Evolutionary conservation across 2,113 vertebrate species (phyloP).

Genomic region (Toxostoma redivivum): DNA sequence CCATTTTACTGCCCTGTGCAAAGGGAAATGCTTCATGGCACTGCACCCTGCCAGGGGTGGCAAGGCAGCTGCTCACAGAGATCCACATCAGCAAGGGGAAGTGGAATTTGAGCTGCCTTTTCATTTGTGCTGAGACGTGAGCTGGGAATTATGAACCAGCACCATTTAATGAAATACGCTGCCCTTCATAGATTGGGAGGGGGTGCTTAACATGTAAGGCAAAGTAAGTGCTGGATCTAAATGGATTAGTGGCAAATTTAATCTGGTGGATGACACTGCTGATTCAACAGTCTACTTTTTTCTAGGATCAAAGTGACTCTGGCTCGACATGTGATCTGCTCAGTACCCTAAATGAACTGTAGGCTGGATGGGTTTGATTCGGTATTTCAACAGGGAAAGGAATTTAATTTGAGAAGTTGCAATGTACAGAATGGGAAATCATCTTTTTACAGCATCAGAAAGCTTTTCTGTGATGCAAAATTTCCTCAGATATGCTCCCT

Average conservation of each 20-base stretch:
- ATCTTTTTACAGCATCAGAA: background rate
- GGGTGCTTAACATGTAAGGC: constrained; percentile 24
- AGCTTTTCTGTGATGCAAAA: background rate
- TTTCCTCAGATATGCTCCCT: background rate
- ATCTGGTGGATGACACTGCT: constrained; percentile 20
- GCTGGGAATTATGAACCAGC: background rate
- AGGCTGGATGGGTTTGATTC: background rate
- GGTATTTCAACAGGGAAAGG: background rate
- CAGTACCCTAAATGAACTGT: background rate
- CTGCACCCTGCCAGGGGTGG: background rate
- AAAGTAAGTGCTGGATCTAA: background rate
- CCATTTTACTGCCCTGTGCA: background rate
- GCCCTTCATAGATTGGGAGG: constrained; percentile 5
- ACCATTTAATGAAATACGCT: constrained; percentile 18
- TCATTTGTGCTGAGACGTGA: background rate
- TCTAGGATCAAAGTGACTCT: constrained; percentile 31
- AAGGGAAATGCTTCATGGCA: background rate
- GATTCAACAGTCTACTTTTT: constrained; percentile 14
- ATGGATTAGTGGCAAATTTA: constrained; percentile 57
- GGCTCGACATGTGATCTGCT: background rate
- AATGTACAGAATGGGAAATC: background rate
- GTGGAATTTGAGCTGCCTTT: background rate
- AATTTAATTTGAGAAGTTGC: background rate
- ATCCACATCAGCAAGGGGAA: background rate
- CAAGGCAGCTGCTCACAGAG: background rate